phyloP scores from a whole-genome alignment of 2,113 vertebrate species.

The Labeo rohita region DNA sequence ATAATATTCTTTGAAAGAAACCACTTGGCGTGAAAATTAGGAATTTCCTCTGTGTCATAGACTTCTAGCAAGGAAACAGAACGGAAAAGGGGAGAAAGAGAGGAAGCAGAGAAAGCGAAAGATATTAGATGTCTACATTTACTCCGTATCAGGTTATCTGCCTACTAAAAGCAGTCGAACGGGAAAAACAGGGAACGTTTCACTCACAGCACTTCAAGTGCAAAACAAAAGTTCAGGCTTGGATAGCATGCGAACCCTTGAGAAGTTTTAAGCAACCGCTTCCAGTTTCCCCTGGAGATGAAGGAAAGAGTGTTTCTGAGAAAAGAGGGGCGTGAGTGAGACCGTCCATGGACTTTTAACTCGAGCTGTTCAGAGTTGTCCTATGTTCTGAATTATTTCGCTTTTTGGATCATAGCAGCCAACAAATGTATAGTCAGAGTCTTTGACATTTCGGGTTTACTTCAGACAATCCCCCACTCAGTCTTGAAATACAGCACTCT shows the following conservation, averaged over 20 bases:
- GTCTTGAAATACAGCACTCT: conserved; percentile 43
- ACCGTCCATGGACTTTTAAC: conserved; percentile 2
- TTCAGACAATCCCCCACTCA: conserved; percentile 39
- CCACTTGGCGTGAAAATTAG: background rate
- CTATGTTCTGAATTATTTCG: conserved; percentile 27
- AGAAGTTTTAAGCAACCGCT: conserved; percentile 45
- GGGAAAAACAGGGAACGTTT: conserved; percentile 31
- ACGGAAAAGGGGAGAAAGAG: conserved; percentile 14
- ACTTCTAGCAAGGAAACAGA: background rate
- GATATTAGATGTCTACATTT: background rate
- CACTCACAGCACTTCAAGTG: conserved; percentile 24
- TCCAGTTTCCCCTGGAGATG: conserved; percentile 48
- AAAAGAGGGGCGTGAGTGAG: conserved; percentile 10
- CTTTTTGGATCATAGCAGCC: conserved; percentile 11
- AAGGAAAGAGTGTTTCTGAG: conserved; percentile 31
- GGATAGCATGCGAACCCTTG: conserved; percentile 7
- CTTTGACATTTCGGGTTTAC: conserved; percentile 43
- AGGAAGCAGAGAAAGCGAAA: conserved; percentile 31
- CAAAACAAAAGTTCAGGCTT: conserved; percentile 26
- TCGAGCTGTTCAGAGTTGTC: background rate
- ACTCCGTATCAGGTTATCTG: conserved; percentile 13
- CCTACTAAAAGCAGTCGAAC: conserved; percentile 26
- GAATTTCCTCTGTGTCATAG: conserved; percentile 12
- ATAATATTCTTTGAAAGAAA: background rate
- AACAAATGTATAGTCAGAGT: background rate